phyloP scores from a whole-genome alignment of 2,888 invertebrate genomes.

The Drosophila percnosoma region DNA sequence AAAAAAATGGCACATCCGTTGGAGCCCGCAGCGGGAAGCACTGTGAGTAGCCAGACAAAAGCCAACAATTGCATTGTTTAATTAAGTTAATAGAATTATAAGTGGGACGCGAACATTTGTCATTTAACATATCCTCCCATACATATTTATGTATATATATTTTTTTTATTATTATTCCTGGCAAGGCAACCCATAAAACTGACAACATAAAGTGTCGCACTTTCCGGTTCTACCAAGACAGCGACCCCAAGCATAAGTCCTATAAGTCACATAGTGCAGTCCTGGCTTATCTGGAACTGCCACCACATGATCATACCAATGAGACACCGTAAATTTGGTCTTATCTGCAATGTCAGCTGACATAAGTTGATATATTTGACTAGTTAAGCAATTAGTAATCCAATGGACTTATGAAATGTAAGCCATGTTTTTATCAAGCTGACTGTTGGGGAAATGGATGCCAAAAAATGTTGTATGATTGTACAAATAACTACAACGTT shows the following conservation, averaged over 20 bases:
- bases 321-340: constrained; percentile 34
- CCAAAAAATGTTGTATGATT: rapidly evolving
- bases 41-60: constrained; percentile 41
- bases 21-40: constrained; percentile 9
- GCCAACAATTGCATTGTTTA: constrained; percentile 68
- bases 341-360: constrained; percentile 50
- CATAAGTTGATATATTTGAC: constrained; percentile 26
- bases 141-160: background rate
- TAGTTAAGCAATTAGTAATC: constrained; percentile 1
- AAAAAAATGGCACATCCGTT: constrained; percentile 45
- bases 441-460: background rate
- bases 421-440: background rate
- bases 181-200: constrained; percentile 56
- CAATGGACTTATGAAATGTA: background rate
- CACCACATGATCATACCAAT: too few species aligned
- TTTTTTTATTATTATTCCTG: constrained; percentile 11
- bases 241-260: too few species aligned
- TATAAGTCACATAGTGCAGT: too few species aligned
- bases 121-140: constrained; percentile 20
- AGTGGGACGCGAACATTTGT: constrained; percentile 50
- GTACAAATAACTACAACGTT: background rate
- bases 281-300: too few species aligned
- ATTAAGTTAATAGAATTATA: constrained; percentile 78
- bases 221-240: too few species aligned
- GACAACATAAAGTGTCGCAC: constrained; percentile 53